A percentile compares a stretch with the other conserved stretches of the same genome.
phyloP scores from a whole-genome alignment of 2,113 vertebrate species.

The Puffinus mauretanicus region DNA sequence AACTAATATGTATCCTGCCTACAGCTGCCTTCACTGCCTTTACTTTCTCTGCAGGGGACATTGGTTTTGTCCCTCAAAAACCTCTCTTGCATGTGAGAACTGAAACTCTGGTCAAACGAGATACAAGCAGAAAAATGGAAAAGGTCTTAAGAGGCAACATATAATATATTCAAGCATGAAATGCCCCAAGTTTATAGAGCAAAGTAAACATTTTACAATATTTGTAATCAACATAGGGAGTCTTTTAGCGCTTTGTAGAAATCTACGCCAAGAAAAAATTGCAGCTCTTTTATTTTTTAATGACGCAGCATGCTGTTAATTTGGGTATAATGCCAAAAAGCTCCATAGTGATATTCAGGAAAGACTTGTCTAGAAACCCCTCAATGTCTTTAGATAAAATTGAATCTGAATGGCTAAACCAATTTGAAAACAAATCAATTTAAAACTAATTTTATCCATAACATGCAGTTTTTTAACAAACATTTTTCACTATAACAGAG shows the following conservation, averaged over 20 bases:
- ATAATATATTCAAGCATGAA: not conserved
- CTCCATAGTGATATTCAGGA: not conserved
- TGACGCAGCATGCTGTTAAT: slow-evolving; percentile 17
- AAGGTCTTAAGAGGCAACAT: not conserved
- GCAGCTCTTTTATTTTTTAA: slow-evolving; percentile 42
- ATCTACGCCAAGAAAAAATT: slow-evolving; percentile 19
- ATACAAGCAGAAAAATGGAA: not conserved
- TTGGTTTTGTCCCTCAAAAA: slow-evolving; percentile 7
- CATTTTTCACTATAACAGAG: not conserved
- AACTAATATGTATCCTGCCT: not conserved
- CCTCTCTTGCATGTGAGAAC: not conserved
- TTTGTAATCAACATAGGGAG: slow-evolving; percentile 32
- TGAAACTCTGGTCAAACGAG: not conserved
- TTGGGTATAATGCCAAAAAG: not conserved
- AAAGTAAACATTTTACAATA: slow-evolving; percentile 26
- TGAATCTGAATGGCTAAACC: slow-evolving; percentile 27
- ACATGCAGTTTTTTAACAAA: not conserved
- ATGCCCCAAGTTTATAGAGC: not conserved
- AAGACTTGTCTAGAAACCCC: slow-evolving; percentile 3
- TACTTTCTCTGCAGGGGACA: not conserved
- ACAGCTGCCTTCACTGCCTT: not conserved
- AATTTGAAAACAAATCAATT: slow-evolving; percentile 33
- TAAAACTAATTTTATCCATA: slow-evolving; percentile 22
- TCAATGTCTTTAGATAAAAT: slow-evolving; percentile 19
- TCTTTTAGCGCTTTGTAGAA: slow-evolving; percentile 24